phyloP scores from a whole-genome alignment of 2,113 vertebrate species.

The Silurus asotus region DNA sequence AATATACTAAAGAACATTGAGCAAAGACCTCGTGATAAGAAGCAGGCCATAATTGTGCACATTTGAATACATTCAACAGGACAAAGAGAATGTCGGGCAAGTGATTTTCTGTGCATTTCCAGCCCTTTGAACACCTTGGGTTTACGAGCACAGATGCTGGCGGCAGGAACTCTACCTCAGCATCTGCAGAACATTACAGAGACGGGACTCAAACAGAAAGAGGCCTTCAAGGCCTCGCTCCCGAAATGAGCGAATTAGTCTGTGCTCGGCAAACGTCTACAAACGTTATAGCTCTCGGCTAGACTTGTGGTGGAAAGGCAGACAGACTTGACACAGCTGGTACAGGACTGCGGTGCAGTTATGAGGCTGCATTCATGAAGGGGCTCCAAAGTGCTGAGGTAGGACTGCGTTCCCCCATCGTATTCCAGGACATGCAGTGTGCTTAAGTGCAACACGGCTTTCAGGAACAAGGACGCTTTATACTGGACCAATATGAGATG shows the following conservation, averaged over 20 bases:
- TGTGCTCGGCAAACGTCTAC: slow-evolving; percentile 44
- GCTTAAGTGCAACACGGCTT: neutral
- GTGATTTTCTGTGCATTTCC: neutral
- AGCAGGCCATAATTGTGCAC: neutral
- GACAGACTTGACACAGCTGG: slow-evolving; percentile 55
- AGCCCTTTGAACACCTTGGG: slow-evolving; percentile 22
- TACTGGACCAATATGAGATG: neutral
- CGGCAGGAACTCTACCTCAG: slow-evolving; percentile 18
- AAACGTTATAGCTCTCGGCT: slow-evolving; percentile 44
- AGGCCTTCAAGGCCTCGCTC: slow-evolving; percentile 25
- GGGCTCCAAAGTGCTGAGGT: slow-evolving; percentile 36
- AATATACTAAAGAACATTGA: neutral
- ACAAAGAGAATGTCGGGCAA: slow-evolving; percentile 11
- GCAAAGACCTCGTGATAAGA: neutral
- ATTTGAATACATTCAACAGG: neutral
- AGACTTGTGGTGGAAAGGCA: slow-evolving; percentile 45
- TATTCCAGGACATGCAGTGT: slow-evolving; percentile 18
- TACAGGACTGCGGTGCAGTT: slow-evolving; percentile 40
- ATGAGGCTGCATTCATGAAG: slow-evolving; percentile 34
- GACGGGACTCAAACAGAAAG: slow-evolving; percentile 15
- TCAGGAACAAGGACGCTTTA: slow-evolving; percentile 25
- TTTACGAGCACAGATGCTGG: slow-evolving; percentile 31
- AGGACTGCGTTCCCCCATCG: slow-evolving; percentile 27
- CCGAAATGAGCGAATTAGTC: slow-evolving; percentile 32
- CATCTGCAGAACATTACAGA: slow-evolving; percentile 43